A percentile compares a stretch with the other conserved stretches of the same genome.
These are phyloP conservation scores for Phyllotreta striolata DNA, from an alignment of 2,888 invertebrate species.

Conservation along the genomic window DNA sequence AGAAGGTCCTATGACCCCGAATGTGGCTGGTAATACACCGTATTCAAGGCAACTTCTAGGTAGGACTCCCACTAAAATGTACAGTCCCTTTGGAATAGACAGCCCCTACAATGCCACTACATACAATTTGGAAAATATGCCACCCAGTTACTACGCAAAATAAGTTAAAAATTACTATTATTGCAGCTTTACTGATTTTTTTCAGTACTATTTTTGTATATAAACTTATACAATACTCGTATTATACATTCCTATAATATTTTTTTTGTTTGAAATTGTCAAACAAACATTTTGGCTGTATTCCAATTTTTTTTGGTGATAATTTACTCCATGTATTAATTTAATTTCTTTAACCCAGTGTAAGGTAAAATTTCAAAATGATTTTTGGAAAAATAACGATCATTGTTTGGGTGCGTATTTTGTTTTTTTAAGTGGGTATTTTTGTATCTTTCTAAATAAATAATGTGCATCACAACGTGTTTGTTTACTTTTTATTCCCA, in stretches of 20 bases:
- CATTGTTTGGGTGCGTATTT: too few relatives aligned
- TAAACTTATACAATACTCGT: background rate
- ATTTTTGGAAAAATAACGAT: too few relatives aligned
- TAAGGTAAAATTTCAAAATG: too few relatives aligned
- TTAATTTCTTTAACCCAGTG: too few relatives aligned
- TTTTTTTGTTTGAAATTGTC: background rate
- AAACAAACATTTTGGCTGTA: conserved; percentile 1
- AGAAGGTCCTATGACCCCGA: conserved; percentile 64
- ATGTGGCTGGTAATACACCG: conserved; percentile 59
- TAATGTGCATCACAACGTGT: too few relatives aligned
- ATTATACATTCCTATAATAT: conserved; percentile 7
- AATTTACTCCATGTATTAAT: background rate
- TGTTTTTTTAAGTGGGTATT: too few relatives aligned
- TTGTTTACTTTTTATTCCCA: too few relatives aligned
- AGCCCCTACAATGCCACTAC: conserved; percentile 64
- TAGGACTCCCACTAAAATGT: conserved; percentile 75
- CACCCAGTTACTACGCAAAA: conserved; percentile 16
- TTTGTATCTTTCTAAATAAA: too few relatives aligned
- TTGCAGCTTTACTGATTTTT: background rate
- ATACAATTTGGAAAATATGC: conserved; percentile 49
- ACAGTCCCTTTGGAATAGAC: conserved; percentile 80
- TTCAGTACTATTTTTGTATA: conserved; percentile 8
- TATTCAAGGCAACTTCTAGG: conserved; percentile 65
- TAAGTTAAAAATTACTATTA: background rate
- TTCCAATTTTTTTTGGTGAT: conserved; percentile 1